Conservation (phyloP, 2,113 vertebrate species). For the Archocentrus centrarchus region DNA sequence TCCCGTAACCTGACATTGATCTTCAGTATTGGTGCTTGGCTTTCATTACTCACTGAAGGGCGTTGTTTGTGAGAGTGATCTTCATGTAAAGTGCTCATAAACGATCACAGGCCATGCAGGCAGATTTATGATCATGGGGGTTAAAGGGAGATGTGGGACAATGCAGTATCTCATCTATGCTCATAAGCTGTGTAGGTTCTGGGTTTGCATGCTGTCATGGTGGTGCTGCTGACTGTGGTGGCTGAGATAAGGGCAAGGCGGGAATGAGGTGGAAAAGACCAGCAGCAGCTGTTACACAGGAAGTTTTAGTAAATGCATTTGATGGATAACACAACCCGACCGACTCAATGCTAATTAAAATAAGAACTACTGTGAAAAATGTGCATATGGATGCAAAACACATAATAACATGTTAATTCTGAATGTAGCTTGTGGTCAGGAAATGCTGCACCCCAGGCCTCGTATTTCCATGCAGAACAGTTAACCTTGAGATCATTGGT, state of each 20-base stretch:
- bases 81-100: slow-evolving; percentile 78
- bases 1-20: slow-evolving; percentile 63
- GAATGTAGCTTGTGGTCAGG: slow-evolving; percentile 54
- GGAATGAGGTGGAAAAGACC: slow-evolving; percentile 9
- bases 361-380: slow-evolving; percentile 40
- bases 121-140: slow-evolving; percentile 69
- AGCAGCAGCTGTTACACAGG: neutral
- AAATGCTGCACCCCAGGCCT: slow-evolving; percentile 42
- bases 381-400: slow-evolving; percentile 46
- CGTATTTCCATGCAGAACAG: slow-evolving; percentile 63
- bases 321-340: slow-evolving; percentile 16
- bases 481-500: slow-evolving; percentile 64
- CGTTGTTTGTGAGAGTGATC: slow-evolving; percentile 75
- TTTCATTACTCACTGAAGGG: slow-evolving; percentile 76
- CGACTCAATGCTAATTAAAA: slow-evolving; percentile 21
- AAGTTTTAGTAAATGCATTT: slow-evolving; percentile 28
- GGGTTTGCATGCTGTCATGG: slow-evolving; percentile 28
- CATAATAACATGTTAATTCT: slow-evolving; percentile 63
- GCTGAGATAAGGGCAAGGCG: slow-evolving; percentile 22
- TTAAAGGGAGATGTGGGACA: slow-evolving; percentile 69
- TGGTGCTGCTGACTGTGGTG: slow-evolving; percentile 13
- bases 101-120: slow-evolving; percentile 63
- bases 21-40: slow-evolving; percentile 66
- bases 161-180: slow-evolving; percentile 59
- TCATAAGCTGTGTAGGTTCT: slow-evolving; percentile 38